Base-by-base conservation (phyloP, 2,888 invertebrate species). In the Baccha elongata region DNA sequence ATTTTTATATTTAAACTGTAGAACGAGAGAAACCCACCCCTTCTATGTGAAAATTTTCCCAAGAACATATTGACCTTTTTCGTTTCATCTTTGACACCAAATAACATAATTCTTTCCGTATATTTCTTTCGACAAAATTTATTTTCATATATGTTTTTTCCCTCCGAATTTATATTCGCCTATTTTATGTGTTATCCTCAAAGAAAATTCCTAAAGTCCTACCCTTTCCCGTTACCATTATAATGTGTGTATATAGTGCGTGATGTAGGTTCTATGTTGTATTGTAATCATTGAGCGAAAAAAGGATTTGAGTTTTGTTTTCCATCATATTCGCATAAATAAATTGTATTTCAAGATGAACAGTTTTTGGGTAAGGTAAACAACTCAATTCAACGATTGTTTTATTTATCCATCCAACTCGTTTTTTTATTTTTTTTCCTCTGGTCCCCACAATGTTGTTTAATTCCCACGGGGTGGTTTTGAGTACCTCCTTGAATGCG, bases 111-210 rank as follows among this genome's bases (percentile, higher is more conserved):
- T 17, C n/a, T 46, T n/a, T 52, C 29, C 37, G 67, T 32, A 7
- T 72, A 58, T 69, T 80, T 64, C 74, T 69, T 80, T 80, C 60
- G 69, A 69, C 64, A 48, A 75, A 81, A 75, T 81, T 65, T 75
- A 75, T 81, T 71, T 81, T 58, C 75, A 65, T 74, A 80, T 71
- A 81, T 81, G 68, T 81, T 81, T 71, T 74, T 71, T 65, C 5
- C 17, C 19, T 2, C 10, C 32, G 40, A 80, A 80, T 80, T 74
- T 74, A 64, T 80, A 42, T 50, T 26, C 67, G 32, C 55, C 35
- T 55, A 60, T 48, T 32, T 60, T 23, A 29, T 44, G 42, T 29
- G 17, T 60, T 71, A 75, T 55, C 40, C 50, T 60, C 58, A 11
- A 37, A n/a, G 11, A 13, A 23, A 64, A 35, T 29, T 8, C 52